Base-by-base conservation (phyloP, 2,113 vertebrate genomes). In the Thryonomys swinderianus region DNA sequence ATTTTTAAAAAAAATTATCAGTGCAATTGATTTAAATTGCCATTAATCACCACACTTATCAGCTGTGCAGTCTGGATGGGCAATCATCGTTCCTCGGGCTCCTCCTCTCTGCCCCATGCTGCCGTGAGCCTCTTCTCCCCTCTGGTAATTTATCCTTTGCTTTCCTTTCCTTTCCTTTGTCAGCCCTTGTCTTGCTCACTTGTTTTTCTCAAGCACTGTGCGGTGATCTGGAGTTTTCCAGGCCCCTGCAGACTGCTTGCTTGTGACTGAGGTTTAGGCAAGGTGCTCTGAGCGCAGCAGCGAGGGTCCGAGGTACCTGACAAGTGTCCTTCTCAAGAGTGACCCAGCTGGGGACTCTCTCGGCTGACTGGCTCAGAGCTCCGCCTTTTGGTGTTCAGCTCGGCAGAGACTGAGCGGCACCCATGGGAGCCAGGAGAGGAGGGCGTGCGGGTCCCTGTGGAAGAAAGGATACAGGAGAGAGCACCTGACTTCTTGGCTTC, bases 11-110 rank as follows among this genome's bases (percentile, higher is more conserved):
- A n/a, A 51, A 97, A 97, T 97, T 89, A 97, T 97, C 95, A 57
- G 96, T 88, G 96, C 96, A 96, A 97, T 96, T 96, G 97, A 96
- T 96, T 97, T 96, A 98, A 98, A 97, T 98, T 96, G 96, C 97
- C 96, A 94, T 95, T 96, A 96, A 97, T 98, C 96, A 97, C 96
- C 89, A 93, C 95, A 96, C 97, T 96, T 96, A 88, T 30, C 90
- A 94, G 5, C 95, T 73, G 87, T 92, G 97, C 94, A 82, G 94
- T 66, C 95, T 95, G 71, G 97, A 73, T 94, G 94, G 96, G 97
- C 96, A 94, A 95, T 97, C 97, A 96, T 96, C 91, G 59, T 48
- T 87, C 48, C 91, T 53, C 57, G 7, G 3, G 42, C 89, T 84
- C 85, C 95, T 80, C 93, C 97, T 74, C 90, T 90, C 96, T 78